Evolutionary conservation across 1,140 invertebrate species (phyloP).

Genomic region (Drosophila lacteicornis): DNA sequence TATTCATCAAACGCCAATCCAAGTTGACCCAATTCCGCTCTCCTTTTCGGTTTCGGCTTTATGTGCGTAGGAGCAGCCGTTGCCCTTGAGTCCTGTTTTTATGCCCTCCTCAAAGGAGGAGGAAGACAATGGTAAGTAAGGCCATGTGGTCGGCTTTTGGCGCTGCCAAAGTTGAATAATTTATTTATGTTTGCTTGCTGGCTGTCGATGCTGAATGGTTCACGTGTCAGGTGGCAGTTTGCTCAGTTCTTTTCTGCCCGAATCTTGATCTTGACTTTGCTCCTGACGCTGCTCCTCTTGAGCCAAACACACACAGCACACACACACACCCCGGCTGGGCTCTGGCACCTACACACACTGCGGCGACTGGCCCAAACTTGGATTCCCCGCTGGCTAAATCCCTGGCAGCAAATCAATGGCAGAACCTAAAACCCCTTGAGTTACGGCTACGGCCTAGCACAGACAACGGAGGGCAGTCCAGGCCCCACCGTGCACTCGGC

Average conservation of each 20-base stretch:
- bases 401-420: conserved; percentile 34
- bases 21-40: conserved; percentile 70
- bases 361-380: conserved; percentile 9
- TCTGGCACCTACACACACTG: conserved; percentile 1
- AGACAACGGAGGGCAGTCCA: neutral
- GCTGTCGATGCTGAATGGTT: conserved; percentile 3
- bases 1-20: conserved; percentile 67
- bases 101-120: neutral
- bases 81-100: conserved; percentile 21
- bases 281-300: conserved; percentile 3
- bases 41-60: conserved; percentile 15
- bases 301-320: conserved; percentile 10
- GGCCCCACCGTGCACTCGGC: conserved; percentile 2
- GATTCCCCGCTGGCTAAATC: conserved; percentile 39
- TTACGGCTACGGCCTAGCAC: conserved; percentile 3
- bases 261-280: conserved; percentile 2
- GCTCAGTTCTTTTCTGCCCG: neutral
- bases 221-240: conserved; percentile 5
- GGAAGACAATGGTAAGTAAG: neutral
- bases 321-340: conserved; percentile 1
- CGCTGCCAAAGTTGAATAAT: conserved; percentile 31
- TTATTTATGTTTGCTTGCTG: conserved; percentile 22
- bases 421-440: conserved; percentile 37
- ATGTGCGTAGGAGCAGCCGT: conserved; percentile 9
- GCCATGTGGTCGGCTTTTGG: conserved; percentile 3